phyloP scores from a whole-genome alignment of 2,113 vertebrate species.

The Stictonetta naevosa region DNA sequence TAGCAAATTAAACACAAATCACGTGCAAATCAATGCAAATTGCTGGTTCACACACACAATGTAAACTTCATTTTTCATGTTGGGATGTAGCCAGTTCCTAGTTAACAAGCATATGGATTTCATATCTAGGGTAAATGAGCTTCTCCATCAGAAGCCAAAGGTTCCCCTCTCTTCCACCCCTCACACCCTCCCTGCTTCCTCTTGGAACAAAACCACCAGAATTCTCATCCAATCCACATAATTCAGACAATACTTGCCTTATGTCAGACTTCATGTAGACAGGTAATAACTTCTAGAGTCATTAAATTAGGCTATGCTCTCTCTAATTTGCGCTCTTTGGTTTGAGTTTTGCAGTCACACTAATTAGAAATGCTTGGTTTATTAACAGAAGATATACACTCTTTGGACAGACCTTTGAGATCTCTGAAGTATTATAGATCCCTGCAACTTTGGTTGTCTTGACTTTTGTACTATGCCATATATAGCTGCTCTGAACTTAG shows the following conservation, averaged over 20 bases:
- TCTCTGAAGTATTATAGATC: not conserved
- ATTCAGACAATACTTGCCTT: conserved; percentile 44
- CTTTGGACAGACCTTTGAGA: not conserved
- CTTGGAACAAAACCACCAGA: not conserved
- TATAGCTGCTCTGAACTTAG: not conserved
- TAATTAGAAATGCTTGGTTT: conserved; percentile 34
- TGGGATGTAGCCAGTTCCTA: conserved; percentile 40
- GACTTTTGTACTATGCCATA: not conserved
- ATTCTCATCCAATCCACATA: conserved; percentile 30
- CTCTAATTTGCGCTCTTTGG: conserved; percentile 48
- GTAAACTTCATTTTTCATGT: conserved; percentile 64
- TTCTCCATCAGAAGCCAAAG: not conserved
- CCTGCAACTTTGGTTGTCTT: not conserved
- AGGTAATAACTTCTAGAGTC: conserved; percentile 58
- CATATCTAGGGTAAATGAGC: conserved; percentile 58
- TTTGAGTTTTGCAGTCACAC: conserved; percentile 39
- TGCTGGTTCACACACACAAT: conserved; percentile 43
- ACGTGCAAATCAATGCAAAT: conserved; percentile 73
- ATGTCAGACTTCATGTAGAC: not conserved
- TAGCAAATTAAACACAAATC: conserved; percentile 67
- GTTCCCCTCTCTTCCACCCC: not conserved
- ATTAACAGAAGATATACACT: conserved; percentile 2
- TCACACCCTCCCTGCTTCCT: not conserved
- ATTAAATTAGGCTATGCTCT: conserved; percentile 58
- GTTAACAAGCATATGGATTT: conserved; percentile 69